Conservation (phyloP, 2,888 invertebrate species). For the Seira sanloemensis region DNA sequence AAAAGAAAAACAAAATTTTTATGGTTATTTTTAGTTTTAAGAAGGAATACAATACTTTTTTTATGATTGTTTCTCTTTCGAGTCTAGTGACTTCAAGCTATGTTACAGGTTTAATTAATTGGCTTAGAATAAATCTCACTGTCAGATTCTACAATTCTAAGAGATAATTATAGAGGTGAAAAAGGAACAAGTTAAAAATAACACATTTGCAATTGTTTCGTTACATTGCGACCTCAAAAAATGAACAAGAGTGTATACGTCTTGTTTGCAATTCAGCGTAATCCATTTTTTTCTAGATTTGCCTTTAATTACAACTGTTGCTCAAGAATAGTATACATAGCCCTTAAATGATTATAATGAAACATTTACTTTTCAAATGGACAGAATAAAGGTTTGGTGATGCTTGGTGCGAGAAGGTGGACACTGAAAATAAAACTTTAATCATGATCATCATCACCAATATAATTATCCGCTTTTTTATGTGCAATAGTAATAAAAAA, state of each 20-base stretch:
- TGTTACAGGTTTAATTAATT: constrained; percentile 63
- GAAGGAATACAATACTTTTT: too few relatives aligned
- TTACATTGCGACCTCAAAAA: constrained; percentile 48
- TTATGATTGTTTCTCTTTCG: constrained; percentile 48
- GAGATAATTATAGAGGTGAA: constrained; percentile 15
- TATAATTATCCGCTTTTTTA: constrained; percentile 26
- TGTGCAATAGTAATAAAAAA: not conserved
- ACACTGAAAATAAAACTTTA: constrained; percentile 22
- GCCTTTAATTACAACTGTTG: constrained; percentile 51
- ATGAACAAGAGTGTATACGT: not conserved
- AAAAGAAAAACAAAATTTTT: constrained; percentile 1
- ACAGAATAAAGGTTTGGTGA: constrained; percentile 11
- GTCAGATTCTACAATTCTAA: constrained; percentile 13
- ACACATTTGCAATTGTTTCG: constrained; percentile 8
- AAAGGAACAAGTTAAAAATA: constrained; percentile 61
- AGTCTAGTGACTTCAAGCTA: constrained; percentile 59
- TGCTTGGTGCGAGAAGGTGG: constrained; percentile 20
- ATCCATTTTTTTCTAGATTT: constrained; percentile 47
- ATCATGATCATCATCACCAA: constrained; percentile 28
- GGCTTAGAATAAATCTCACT: constrained; percentile 35
- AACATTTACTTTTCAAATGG: constrained; percentile 26
- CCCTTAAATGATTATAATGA: constrained; percentile 10
- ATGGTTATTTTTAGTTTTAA: constrained; percentile 16
- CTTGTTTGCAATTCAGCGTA: constrained; percentile 43
- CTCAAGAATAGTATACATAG: constrained; percentile 33